A percentile compares a stretch with the other conserved stretches of the same genome.
phyloP scores from a whole-genome alignment of 2,113 vertebrate genomes.

The Carlito syrichta region DNA sequence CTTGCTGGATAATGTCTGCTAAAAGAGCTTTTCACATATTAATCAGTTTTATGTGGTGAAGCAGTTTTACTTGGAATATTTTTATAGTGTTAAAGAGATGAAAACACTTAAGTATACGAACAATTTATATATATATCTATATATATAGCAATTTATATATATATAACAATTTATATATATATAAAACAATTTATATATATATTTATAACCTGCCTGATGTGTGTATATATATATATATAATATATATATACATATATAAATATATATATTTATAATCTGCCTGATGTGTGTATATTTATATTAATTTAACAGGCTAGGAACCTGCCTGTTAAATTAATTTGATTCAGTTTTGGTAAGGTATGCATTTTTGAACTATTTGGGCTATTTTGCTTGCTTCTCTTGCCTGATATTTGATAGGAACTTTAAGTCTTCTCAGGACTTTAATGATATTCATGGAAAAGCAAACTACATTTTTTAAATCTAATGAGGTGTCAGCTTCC shows the following conservation, averaged over 20 bases:
- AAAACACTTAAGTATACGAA: background rate
- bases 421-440: conserved; percentile 47
- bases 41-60: background rate
- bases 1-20: background rate
- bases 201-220: no score
- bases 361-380: conserved; percentile 32
- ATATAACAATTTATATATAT: no score
- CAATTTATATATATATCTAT: no score
- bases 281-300: no score
- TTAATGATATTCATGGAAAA: conserved; percentile 77
- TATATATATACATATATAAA: no score
- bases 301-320: no score
- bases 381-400: conserved; percentile 44
- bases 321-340: conserved; percentile 49
- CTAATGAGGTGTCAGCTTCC: conserved; percentile 70
- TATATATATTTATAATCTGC: no score
- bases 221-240: no score
- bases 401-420: conserved; percentile 54
- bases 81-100: background rate
- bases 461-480: conserved; percentile 67
- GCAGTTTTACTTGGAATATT: background rate
- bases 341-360: background rate
- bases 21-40: background rate
- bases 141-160: no score
- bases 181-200: no score